A percentile compares a stretch with the other conserved stretches of the same genome.
phyloP scores from a whole-genome alignment of 2,113 vertebrate genomes.

The Pao palembangensis region DNA sequence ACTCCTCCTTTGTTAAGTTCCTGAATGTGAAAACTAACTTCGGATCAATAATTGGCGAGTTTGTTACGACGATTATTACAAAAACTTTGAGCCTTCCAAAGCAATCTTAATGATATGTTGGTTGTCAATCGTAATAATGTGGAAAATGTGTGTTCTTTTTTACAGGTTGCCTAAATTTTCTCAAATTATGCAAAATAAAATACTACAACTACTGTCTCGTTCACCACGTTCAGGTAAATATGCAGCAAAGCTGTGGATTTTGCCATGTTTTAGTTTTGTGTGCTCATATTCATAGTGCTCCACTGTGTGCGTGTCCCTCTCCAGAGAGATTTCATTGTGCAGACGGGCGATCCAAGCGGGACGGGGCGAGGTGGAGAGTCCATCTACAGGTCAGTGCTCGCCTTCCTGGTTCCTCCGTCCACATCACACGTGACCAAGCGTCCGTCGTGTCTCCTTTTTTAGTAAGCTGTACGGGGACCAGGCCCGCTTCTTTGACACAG shows the following conservation, averaged over 20 bases:
- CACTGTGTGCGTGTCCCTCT: conserved; percentile 1
- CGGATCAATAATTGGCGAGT: no score
- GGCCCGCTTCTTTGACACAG: conserved; percentile 90
- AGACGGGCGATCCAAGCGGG: conserved; percentile 93
- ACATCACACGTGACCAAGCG: not conserved
- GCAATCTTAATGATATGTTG: no score
- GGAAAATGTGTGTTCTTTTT: conserved; percentile 16
- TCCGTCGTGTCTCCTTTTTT: conserved; percentile 15
- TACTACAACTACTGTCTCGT: conserved; percentile 97
- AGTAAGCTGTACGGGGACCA: conserved; percentile 97
- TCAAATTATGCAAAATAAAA: conserved; percentile 97
- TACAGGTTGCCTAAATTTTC: conserved; percentile 91
- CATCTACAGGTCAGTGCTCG: conserved; percentile 82
- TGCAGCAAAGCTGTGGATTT: not conserved
- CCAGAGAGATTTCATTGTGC: conserved; percentile 93
- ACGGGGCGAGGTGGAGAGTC: conserved; percentile 94
- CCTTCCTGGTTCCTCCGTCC: not conserved
- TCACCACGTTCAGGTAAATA: conserved; percentile 93
- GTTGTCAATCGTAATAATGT: no score
- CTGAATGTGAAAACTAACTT: no score
- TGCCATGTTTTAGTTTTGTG: no score
- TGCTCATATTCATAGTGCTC: no score
- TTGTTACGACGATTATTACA: no score
- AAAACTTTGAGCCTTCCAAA: no score
- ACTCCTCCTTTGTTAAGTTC: no score